Conservation (phyloP, 2,797 vertebrate genomes). For the Phataginus tricuspis region DNA sequence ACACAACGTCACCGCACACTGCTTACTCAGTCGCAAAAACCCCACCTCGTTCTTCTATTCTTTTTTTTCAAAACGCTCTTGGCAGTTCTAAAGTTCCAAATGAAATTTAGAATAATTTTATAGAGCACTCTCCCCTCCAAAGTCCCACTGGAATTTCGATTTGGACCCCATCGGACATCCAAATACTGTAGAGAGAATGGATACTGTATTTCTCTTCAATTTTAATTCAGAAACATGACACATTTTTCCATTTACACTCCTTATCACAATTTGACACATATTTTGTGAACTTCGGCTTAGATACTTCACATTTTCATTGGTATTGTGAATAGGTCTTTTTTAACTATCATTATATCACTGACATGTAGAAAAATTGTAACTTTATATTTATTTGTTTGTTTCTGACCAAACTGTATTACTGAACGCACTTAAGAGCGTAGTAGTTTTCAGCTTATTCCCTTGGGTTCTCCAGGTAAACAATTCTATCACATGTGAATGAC, state of each 20-base stretch:
- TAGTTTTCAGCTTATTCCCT: not conserved
- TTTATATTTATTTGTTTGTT: not conserved
- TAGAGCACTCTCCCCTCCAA: not conserved
- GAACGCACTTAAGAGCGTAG: not conserved
- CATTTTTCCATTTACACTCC: not conserved
- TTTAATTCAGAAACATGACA: not conserved
- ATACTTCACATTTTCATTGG: not conserved
- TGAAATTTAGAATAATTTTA: not conserved
- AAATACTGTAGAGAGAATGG: not conserved
- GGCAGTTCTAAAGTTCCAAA: not conserved
- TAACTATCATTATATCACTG: not conserved
- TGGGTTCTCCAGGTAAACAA: not conserved
- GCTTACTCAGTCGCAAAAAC: not conserved
- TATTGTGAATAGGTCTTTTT: not conserved
- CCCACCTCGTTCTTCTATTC: not conserved
- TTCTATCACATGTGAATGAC: not conserved
- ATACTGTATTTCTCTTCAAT: not conserved
- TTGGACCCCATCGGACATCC: not conserved
- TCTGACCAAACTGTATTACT: not conserved
- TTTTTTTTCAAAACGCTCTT: not conserved
- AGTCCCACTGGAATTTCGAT: not conserved
- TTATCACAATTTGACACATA: not conserved
- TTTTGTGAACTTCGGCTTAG: not conserved
- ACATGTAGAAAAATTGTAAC: not conserved
- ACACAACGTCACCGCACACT: fast-evolving